These are phyloP conservation scores for Centrocercus urophasianus DNA, from an alignment of 2,113 vertebrate species.

Conservation along the genomic window DNA sequence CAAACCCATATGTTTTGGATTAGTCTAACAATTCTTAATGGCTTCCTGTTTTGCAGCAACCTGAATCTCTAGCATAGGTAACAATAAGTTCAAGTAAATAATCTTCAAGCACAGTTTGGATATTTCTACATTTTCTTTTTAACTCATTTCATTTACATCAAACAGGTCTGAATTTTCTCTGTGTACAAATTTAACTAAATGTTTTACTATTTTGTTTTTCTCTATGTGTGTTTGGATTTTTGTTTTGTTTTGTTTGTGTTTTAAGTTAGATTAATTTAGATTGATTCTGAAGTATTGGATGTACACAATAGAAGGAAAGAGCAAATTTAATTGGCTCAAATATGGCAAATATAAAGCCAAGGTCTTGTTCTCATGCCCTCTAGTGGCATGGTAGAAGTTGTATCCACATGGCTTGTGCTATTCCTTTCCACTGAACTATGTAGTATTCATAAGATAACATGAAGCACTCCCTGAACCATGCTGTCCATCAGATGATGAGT, in stretches of 20 bases:
- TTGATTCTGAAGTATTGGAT: not conserved
- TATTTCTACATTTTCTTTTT: not conserved
- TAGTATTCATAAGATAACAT: not conserved
- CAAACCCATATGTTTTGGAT: not conserved
- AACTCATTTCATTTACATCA: not conserved
- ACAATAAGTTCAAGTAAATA: not conserved
- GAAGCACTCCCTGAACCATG: not conserved
- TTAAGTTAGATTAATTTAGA: not conserved
- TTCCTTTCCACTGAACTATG: not conserved
- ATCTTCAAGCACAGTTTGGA: not conserved
- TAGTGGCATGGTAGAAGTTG: rapidly evolving
- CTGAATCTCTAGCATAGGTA: not conserved
- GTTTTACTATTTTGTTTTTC: not conserved
- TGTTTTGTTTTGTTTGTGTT: not conserved
- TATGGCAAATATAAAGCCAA: not conserved
- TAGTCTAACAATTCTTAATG: not conserved
- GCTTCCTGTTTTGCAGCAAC: not conserved
- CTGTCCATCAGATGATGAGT: not conserved
- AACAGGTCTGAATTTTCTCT: not conserved
- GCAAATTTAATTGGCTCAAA: not conserved
- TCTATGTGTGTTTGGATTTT: too few relatives aligned
- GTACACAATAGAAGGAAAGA: not conserved
- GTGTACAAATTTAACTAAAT: not conserved
- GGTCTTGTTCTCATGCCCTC: not conserved
- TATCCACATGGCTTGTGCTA: not conserved